A percentile compares a stretch with the other conserved stretches of the same genome.
Evolutionary conservation across 92 coral and sea anemone species (phyloP).

Genomic region (Nematostella vectensis): DNA sequence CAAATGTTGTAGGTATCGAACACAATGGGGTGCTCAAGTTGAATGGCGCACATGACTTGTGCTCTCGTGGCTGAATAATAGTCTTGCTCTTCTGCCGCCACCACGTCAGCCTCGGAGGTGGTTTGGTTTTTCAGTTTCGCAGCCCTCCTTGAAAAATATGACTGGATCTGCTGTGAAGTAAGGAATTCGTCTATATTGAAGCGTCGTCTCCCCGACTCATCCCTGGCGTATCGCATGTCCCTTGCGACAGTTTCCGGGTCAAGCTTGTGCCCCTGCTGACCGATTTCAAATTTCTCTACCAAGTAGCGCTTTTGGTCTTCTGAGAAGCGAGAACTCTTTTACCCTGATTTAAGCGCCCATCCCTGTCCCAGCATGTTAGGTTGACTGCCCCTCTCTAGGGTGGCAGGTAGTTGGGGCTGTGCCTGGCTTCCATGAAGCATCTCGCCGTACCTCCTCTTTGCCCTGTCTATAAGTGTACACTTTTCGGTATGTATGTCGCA

Average conservation of each 20-base stretch:
- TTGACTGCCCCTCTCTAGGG: too few relatives aligned
- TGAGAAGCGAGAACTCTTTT: constrained; percentile 23
- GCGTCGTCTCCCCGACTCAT: constrained; percentile 30
- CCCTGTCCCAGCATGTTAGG: constrained; percentile 38
- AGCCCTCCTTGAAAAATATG: constrained; percentile 51
- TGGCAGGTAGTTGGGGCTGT: neutral
- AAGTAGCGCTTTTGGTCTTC: constrained; percentile 24
- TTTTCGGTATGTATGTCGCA: constrained; percentile 27
- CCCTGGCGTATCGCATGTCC: constrained; percentile 40
- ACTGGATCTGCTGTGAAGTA: constrained; percentile 40
- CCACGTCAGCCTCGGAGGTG: constrained; percentile 2
- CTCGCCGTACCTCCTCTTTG: constrained; percentile 21
- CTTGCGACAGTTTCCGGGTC: constrained; percentile 44
- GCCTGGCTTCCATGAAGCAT: constrained; percentile 25
- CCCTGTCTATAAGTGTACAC: constrained; percentile 25
- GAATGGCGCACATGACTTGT: neutral
- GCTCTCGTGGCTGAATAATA: neutral
- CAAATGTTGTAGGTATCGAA: neutral
- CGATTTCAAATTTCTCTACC: constrained; percentile 39
- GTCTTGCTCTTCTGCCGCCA: constrained; percentile 6
- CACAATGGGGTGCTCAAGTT: neutral
- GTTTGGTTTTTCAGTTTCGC: constrained; percentile 19
- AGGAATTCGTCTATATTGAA: constrained; percentile 30
- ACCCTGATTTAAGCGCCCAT: constrained; percentile 36
- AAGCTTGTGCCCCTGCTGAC: constrained; percentile 39